These are phyloP conservation scores for Ganaspis sp. DNA, from an alignment of 1,140 invertebrate species.

Conservation along the genomic window DNA sequence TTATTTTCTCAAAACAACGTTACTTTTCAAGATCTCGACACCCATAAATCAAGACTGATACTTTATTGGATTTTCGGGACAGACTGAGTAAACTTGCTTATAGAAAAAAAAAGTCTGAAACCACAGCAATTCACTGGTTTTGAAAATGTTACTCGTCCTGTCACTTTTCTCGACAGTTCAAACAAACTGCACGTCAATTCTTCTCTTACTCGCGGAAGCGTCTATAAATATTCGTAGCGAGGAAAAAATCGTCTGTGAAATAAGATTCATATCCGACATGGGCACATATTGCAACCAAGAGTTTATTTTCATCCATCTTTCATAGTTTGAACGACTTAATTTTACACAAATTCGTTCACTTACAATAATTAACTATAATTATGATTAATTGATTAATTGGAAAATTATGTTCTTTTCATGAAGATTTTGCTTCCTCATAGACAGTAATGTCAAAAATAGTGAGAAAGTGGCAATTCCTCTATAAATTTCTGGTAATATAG, in stretches of 20 bases:
- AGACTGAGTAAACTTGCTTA: conserved; percentile 53
- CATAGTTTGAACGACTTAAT: not conserved
- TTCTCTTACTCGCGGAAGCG: conserved; percentile 46
- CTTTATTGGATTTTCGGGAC: conserved; percentile 56
- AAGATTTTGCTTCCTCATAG: no score
- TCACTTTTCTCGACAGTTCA: conserved; percentile 65
- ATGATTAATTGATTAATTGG: no score
- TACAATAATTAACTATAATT: no score
- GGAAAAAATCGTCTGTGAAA: not conserved
- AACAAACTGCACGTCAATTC: conserved; percentile 68
- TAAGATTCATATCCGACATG: conserved; percentile 5
- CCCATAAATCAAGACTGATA: conserved; percentile 47
- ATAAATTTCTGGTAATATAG: no score
- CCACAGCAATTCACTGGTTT: conserved; percentile 53
- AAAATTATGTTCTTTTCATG: no score
- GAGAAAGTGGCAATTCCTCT: no score
- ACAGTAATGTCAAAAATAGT: no score
- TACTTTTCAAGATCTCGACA: conserved; percentile 1
- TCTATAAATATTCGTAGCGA: conserved; percentile 56
- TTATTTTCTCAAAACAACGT: conserved; percentile 3
- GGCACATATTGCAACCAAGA: not conserved
- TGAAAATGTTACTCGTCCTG: conserved; percentile 62
- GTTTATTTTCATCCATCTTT: not conserved
- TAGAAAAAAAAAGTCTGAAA: conserved; percentile 8
- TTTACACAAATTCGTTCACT: no score